Base-by-base conservation (phyloP, 2,113 vertebrate species). In the Peromyscus leucopus region DNA sequence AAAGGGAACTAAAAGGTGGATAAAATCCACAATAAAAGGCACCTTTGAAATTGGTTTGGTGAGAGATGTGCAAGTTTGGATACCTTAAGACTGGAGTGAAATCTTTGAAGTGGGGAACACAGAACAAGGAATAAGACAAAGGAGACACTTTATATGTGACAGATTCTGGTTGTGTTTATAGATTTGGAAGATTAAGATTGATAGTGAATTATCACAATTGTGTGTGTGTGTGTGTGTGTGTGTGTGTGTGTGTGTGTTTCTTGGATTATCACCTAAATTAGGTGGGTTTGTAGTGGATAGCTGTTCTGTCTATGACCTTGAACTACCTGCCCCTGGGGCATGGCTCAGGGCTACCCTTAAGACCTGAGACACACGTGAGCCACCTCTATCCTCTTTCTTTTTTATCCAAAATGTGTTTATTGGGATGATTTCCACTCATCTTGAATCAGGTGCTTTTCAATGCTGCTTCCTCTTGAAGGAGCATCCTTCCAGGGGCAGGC, bases 21-120 rank as follows among this genome's bases (percentile, higher is more conserved):
- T 91, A 39, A 94, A 88, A 48, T 92, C 85, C 69, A 61, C 87
- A 78, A 17, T 67, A 46, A 90, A 3, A 85, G 48, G 24, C 4
- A 61, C 93, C 36, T 94, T 93, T 93, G 67, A 2, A 90, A 51
- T 19, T 15, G 78, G 31, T 97, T 96, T 90, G 74, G 74, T 69
- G 71, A 93, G 59, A 76, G 9, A 90, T 78, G 74, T 9, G 15
- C 24, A 79, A 74, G 13, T 6, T 24, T 76, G 16, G 51, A 55
- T 46, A 9, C 21, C 10, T 88, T 19, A 57, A 91, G 24, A 39
- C 13, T 63, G 61, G 13, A 72, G 21, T 65, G 88, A 24, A 79
- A 75, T 91, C 21, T 89, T 55, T 36, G 24, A 96, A 89, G 42
- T 85, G 55, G 3, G 0, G 9, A 74, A 51, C 51, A 48, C 11